Evolutionary conservation across 53 echinoderm and acorn worm genomes (phyloP).

Genomic region (Stichopus horrens): DNA sequence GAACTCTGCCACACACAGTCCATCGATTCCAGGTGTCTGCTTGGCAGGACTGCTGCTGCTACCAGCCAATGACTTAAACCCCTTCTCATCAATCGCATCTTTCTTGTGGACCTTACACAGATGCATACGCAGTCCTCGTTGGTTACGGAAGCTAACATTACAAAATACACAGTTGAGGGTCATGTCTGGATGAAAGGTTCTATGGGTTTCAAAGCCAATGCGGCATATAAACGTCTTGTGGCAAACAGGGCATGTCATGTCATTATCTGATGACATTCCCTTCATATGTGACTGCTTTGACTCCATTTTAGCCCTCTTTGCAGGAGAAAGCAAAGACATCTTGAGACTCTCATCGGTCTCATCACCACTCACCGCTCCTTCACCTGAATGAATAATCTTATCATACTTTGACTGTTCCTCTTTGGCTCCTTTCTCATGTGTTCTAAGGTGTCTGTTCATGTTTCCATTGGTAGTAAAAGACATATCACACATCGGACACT

Average conservation of each 20-base stretch:
- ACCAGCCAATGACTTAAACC: not conserved
- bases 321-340: conserved; percentile 49
- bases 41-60: conserved; percentile 32
- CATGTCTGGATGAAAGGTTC: conserved; percentile 86
- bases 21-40: conserved; percentile 72
- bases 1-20: conserved; percentile 82
- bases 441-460: conserved; percentile 91
- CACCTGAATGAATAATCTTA: conserved; percentile 33
- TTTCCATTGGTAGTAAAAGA: conserved; percentile 98
- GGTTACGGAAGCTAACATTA: conserved; percentile 76
- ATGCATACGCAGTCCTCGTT: conserved; percentile 92
- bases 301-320: conserved; percentile 40
- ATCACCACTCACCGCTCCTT: conserved; percentile 52
- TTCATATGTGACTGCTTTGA: not conserved
- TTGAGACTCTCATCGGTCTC: conserved; percentile 41
- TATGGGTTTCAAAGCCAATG: conserved; percentile 88
- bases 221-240: conserved; percentile 87
- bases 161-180: conserved; percentile 79
- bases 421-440: conserved; percentile 58
- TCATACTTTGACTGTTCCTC: conserved; percentile 10
- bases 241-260: conserved; percentile 78
- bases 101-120: conserved; percentile 91
- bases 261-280: conserved; percentile 49
- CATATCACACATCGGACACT: conserved; percentile 87
- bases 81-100: conserved; percentile 14